Evolutionary conservation across 1,140 invertebrate species (phyloP).

Genomic region (Zophobas morio): DNA sequence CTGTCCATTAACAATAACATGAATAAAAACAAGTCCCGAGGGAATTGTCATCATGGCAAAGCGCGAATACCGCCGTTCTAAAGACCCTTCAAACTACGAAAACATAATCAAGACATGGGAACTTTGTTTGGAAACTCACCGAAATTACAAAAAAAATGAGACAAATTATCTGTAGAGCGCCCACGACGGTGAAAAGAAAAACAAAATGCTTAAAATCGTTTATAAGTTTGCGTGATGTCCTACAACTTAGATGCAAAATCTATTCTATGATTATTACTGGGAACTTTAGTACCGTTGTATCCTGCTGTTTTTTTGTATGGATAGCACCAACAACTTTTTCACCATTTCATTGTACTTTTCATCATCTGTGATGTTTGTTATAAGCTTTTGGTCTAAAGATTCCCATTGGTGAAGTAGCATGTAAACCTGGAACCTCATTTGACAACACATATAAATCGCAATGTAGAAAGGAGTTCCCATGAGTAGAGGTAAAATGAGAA

Average conservation of each 20-base stretch:
- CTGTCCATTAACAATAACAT: constrained; percentile 1
- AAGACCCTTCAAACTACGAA: constrained; percentile 11
- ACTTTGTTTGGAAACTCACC: background rate
- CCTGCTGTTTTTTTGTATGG: too few relatives aligned
- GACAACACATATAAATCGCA: background rate
- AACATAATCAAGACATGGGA: background rate
- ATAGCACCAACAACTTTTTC: too few relatives aligned
- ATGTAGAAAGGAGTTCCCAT: background rate
- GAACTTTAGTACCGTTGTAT: too few relatives aligned
- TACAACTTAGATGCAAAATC: too few relatives aligned
- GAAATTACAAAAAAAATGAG: background rate
- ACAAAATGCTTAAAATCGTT: too few relatives aligned
- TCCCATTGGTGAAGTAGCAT: background rate
- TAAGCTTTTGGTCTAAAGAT: background rate
- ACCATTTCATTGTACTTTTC: too few relatives aligned
- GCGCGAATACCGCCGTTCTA: background rate
- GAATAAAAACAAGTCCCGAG: background rate
- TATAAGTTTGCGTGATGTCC: too few relatives aligned
- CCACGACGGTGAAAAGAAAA: too few relatives aligned
- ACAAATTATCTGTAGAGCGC: background rate
- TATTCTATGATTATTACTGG: too few relatives aligned
- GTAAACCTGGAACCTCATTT: background rate
- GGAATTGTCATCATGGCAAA: background rate
- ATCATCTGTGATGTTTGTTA: too few relatives aligned
- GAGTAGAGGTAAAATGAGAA: background rate